Base-by-base conservation (phyloP, 2,113 vertebrate genomes). In the Syngnathoides biaculeatus region DNA sequence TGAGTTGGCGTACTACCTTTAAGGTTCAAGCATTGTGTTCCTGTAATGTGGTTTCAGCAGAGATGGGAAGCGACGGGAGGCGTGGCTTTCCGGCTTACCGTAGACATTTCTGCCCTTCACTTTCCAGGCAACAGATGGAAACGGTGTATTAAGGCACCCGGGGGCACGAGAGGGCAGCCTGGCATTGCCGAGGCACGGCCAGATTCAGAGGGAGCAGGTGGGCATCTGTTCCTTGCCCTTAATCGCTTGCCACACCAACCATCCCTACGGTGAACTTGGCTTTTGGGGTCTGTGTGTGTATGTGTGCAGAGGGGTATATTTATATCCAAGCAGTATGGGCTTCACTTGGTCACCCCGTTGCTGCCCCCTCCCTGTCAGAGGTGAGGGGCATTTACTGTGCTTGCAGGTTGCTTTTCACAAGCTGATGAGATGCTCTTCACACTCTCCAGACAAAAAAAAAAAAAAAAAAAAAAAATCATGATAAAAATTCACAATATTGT, bases 61-160 rank as follows among this genome's bases (percentile, higher is more conserved):
- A 62, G 53, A 84, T 71, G 68, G 62, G 67, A 74, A 70, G 71
- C 63, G 71, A 40, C 12, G 53, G 27, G 55, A 59, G 65, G 65
- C 52, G 4, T 61, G 38, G 38, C 38, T 42, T 39, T 42, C n/a
- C 13, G 24, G 40, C 13, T 39, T 79, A 83, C 77, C 86, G 30
- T 88, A 83, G 89, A 88, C 72, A 76, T 88, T 71, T 80, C 86
- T 88, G 90, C 87, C 88, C 89, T 91, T 91, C 81, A 83, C 85
- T 89, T 91, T 90, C 85, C 78, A 89, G 89, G 90, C 87, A 91
- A 89, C 92, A 93, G 92, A 92, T 92, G 92, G 92, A 89, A 88
- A 86, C 80, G 69, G 86, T 87, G 86, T 90, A 92, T 92, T 90
- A 90, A 89, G 87, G 84, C 85, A 85, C 90, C 89, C 90, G 88